Evolutionary conservation across 2,797 vertebrate genomes (phyloP).

Genomic region (Rhinatrema bivittatum): DNA sequence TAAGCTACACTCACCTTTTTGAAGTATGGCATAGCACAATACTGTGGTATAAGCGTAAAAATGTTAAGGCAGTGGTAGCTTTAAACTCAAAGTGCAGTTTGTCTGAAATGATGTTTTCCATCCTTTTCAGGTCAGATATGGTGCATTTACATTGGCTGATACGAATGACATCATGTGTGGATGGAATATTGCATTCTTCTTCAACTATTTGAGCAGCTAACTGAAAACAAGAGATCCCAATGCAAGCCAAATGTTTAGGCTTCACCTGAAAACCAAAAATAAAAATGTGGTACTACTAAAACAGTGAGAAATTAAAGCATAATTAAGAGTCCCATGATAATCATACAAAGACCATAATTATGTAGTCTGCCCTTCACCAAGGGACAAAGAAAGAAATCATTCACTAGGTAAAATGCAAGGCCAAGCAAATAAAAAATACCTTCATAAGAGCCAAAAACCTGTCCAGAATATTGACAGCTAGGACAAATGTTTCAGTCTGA

Average conservation of each 20-base stretch:
- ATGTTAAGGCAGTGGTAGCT: conserved; percentile 95
- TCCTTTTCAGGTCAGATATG: conserved; percentile 84
- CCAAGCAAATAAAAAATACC: too few relatives aligned
- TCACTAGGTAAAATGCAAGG: too few relatives aligned
- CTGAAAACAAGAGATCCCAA: conserved; percentile 88
- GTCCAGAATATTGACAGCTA: conserved; percentile 92
- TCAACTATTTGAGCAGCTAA: conserved; percentile 80
- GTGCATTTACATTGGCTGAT: conserved; percentile 95
- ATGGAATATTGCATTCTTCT: conserved; percentile 77
- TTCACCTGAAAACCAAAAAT: conserved; percentile 65
- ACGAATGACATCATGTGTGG: conserved; percentile 83
- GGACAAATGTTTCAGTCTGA: conserved; percentile 88
- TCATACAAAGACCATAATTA: too few relatives aligned
- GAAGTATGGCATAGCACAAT: conserved; percentile 75
- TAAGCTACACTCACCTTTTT: conserved; percentile 78
- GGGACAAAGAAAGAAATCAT: too few relatives aligned
- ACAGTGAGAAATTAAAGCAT: too few relatives aligned
- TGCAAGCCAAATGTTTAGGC: conserved; percentile 91
- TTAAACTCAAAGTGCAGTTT: conserved; percentile 90
- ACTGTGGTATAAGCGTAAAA: conserved; percentile 88
- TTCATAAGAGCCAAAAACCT: conserved; percentile 93
- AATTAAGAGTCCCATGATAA: too few relatives aligned
- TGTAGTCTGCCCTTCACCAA: too few relatives aligned
- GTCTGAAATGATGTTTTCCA: conserved; percentile 92
- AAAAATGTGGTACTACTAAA: not conserved